Percentiles rank a stretch among this genome's conserved stretches.
These are phyloP conservation scores for Eugnorisma glareosa DNA, from an alignment of 2,888 invertebrate genomes.

Conservation along the genomic window DNA sequence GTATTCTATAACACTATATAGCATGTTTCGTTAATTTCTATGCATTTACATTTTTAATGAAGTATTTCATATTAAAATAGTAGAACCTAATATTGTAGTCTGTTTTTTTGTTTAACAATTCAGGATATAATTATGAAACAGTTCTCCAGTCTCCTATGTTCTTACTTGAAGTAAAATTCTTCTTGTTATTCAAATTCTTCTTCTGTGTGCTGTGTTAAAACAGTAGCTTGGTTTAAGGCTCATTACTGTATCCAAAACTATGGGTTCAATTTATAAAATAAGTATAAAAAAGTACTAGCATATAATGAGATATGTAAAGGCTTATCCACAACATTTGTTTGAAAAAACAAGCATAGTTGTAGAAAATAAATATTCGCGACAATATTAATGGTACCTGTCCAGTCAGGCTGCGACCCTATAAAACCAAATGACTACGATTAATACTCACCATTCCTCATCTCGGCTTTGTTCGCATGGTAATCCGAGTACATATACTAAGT, in stretches of 20 bases:
- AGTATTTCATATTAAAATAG: conserved; percentile 6
- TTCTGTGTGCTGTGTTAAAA: background rate
- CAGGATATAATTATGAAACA: background rate
- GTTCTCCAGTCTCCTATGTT: background rate
- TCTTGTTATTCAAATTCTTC: background rate
- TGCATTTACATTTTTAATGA: background rate
- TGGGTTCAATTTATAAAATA: no score
- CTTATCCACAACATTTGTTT: background rate
- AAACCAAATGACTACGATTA: conserved; percentile 61
- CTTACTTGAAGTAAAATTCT: background rate
- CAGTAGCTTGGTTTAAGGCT: background rate
- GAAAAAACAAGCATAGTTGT: background rate
- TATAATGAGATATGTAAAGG: background rate
- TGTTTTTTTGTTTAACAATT: conserved; percentile 2
- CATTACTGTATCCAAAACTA: background rate
- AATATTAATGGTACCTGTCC: conserved; percentile 48
- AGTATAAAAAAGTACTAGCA: background rate
- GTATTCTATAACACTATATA: background rate
- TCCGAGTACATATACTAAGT: conserved; percentile 19
- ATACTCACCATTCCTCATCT: conserved; percentile 52
- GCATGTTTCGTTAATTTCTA: background rate
- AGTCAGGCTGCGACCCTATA: conserved; percentile 48
- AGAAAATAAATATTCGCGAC: conserved; percentile 31
- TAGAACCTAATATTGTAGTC: background rate
- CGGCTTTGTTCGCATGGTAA: conserved; percentile 37